Conservation (phyloP, 2,888 invertebrate genomes). For the Ethmia dodecea region DNA sequence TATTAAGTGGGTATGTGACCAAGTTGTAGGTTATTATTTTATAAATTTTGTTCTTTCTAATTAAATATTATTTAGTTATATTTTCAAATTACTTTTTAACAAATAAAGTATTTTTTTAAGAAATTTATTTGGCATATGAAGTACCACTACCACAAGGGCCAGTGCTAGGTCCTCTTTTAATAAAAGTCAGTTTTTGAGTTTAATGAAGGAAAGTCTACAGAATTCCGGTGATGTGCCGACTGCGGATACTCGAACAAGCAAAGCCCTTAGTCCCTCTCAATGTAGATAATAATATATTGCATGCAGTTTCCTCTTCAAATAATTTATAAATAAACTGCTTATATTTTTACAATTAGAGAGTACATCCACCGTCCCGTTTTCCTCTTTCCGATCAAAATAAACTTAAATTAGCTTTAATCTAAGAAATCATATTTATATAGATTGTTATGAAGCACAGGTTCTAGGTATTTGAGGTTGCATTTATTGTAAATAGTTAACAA, state of each 20-base stretch:
- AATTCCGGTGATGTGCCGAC: too few species aligned
- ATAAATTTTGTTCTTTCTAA: too few species aligned
- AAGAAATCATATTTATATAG: constrained; percentile 71
- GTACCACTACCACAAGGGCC: constrained; percentile 36
- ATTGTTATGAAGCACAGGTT: constrained; percentile 76
- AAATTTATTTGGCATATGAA: too few species aligned
- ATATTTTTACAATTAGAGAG: constrained; percentile 58
- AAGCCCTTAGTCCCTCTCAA: constrained; percentile 3
- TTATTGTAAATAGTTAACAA: constrained; percentile 73
- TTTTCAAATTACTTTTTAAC: too few species aligned
- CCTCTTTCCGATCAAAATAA: constrained; percentile 63
- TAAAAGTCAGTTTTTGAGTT: constrained; percentile 5
- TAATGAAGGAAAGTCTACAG: too few species aligned
- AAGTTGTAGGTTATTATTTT: too few species aligned
- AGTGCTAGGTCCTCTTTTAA: constrained; percentile 23
- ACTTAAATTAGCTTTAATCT: constrained; percentile 69
- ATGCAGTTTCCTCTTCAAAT: constrained; percentile 38
- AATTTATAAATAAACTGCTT: constrained; percentile 44
- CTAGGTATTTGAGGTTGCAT: constrained; percentile 72
- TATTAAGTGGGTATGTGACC: too few species aligned
- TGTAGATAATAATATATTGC: constrained; percentile 24
- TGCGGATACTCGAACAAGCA: not conserved
- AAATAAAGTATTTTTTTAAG: too few species aligned
- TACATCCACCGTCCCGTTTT: constrained; percentile 75
- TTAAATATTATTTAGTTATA: too few species aligned